Evolutionary conservation across 2,797 vertebrate species (phyloP).

Genomic region (Pangasius mekongensis): DNA sequence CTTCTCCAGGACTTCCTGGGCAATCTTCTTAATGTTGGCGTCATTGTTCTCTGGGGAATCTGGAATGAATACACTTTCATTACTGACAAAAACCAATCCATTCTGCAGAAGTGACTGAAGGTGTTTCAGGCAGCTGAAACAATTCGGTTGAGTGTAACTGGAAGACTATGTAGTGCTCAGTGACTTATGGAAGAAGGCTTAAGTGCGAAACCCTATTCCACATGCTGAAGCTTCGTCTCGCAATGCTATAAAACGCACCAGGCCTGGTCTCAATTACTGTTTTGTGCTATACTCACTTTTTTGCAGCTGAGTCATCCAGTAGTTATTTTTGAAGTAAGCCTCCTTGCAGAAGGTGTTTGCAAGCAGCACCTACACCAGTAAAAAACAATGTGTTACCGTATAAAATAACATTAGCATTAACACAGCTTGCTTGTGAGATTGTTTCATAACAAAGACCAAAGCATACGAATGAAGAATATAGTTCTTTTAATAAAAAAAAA

Average conservation of each 20-base stretch:
- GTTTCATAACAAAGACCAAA: neutral
- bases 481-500: neutral
- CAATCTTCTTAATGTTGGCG: slow-evolving; percentile 87
- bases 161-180: slow-evolving; percentile 48
- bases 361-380: slow-evolving; percentile 81
- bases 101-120: slow-evolving; percentile 36
- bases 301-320: slow-evolving; percentile 81
- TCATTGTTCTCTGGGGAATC: slow-evolving; percentile 89
- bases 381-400: neutral
- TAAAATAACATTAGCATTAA: neutral
- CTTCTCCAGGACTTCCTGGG: slow-evolving; percentile 82
- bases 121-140: slow-evolving; percentile 17
- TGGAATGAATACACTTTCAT: slow-evolving; percentile 61
- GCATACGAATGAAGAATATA: neutral
- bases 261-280: slow-evolving; percentile 69
- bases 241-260: slow-evolving; percentile 55
- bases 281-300: slow-evolving; percentile 81
- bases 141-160: slow-evolving; percentile 39
- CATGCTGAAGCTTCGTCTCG: slow-evolving; percentile 66
- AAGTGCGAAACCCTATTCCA: slow-evolving; percentile 64
- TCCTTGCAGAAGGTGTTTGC: slow-evolving; percentile 89
- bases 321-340: slow-evolving; percentile 87
- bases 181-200: slow-evolving; percentile 56
- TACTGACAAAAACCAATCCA: slow-evolving; percentile 33
- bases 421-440: no score